These are phyloP conservation scores for Etheostoma perlongum DNA, from an alignment of 2,797 vertebrate species.

Conservation along the genomic window DNA sequence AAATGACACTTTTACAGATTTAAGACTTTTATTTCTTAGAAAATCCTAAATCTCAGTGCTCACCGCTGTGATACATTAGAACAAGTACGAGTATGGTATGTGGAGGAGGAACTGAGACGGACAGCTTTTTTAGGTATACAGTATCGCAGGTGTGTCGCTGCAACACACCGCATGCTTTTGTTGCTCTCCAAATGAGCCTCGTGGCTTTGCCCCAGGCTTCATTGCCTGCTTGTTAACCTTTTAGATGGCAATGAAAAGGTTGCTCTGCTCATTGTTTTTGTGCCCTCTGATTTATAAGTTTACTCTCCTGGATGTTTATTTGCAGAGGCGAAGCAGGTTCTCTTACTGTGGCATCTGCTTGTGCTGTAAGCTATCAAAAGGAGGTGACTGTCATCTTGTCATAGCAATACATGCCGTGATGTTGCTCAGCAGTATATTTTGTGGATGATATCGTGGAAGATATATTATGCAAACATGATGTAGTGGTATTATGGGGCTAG, in stretches of 20 bases:
- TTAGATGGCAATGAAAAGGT: slow-evolving; percentile 79
- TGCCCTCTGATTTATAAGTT: slow-evolving; percentile 56
- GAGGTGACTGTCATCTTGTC: slow-evolving; percentile 16
- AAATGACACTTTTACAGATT: slow-evolving; percentile 37
- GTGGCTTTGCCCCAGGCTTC: slow-evolving; percentile 59
- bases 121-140: slow-evolving; percentile 24
- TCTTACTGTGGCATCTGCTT: slow-evolving; percentile 27
- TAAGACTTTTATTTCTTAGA: slow-evolving; percentile 35
- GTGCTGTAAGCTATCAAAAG: slow-evolving; percentile 3
- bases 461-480: not conserved
- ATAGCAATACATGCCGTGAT: slow-evolving; percentile 1
- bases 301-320: slow-evolving; percentile 45
- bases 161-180: slow-evolving; percentile 31
- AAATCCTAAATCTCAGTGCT: slow-evolving; percentile 17
- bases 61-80: slow-evolving; percentile 38
- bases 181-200: slow-evolving; percentile 60
- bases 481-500: not conserved
- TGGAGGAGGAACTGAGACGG: slow-evolving; percentile 7
- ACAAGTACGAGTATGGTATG: slow-evolving; percentile 10
- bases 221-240: slow-evolving; percentile 82
- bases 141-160: not conserved
- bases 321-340: slow-evolving; percentile 38
- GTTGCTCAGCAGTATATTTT: slow-evolving; percentile 4
- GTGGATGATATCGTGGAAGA: not conserved
- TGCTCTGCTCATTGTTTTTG: slow-evolving; percentile 64